Base-by-base conservation (phyloP, 2,888 invertebrate species). In the Drosophila kuntzei region DNA sequence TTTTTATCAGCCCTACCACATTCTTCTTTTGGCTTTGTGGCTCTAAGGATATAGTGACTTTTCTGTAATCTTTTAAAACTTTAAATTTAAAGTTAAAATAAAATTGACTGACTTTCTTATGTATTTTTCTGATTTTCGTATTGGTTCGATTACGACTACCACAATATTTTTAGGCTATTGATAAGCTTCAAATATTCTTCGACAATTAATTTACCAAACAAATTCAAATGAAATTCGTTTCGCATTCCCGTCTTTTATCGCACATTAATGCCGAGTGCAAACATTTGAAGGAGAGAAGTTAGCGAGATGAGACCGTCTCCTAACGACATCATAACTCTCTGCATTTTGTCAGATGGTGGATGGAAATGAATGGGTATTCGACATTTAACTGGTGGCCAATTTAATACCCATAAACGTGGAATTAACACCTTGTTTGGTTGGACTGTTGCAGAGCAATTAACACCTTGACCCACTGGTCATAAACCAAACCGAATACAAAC, bases 351-450 rank as follows among this genome's bases (percentile, higher is more conserved):
- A 49, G 55, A 32, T 37, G 39, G 22, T 37, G 34, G 54, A 37
- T 18, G 41, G 22, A 18, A 25, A n/a, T 29, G 37, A 46, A 27
- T 39, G 41, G 5, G 29, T n/a, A 50, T 73, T 67, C 54, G 63
- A 69, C 73, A 74, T 86, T 72, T 63, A 82, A 74, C 75, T 68
- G 80, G 69, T 74, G 72, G 71, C 72, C 76, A 71, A 78, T 86
- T 86, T 74, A 80, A 80, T 79, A 84, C 70, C 74, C 89, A 88
- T 86, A 87, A 89, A 88, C 54, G 51, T 76, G 74, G 69, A 78
- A 89, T 90, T 89, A 90, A 81, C 90, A 90, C 86, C 87, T 89
- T 90, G 86, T 81, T 78, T n/a, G 71, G 76, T 71, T 75, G 69
- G 51, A 54, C 57, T 61, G 61, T 39, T 50, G 55, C 69, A 73